phyloP scores from a whole-genome alignment of 2,888 invertebrate species.

The Stenodera caucasica region DNA sequence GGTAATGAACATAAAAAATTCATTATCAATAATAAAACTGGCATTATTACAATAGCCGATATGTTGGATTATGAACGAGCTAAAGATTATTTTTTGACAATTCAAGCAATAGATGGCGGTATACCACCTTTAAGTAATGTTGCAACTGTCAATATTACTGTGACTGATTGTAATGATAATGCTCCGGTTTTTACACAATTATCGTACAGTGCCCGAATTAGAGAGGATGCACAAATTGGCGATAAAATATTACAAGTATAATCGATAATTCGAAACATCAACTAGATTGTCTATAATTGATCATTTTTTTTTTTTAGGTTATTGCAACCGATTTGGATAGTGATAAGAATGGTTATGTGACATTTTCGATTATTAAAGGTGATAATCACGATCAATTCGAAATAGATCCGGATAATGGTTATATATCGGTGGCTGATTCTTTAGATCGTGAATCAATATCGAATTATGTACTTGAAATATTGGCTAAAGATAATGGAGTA shows the following conservation, averaged over 20 bases:
- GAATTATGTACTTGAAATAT: conserved; percentile 76
- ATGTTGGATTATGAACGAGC: conserved; percentile 85
- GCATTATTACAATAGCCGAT: conserved; percentile 85
- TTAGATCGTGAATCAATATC: conserved; percentile 83
- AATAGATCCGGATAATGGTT: conserved; percentile 76
- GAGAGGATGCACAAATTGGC: conserved; percentile 77
- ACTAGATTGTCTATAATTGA: background rate
- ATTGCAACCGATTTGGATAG: conserved; percentile 85
- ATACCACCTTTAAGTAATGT: conserved; percentile 76
- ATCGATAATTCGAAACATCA: background rate
- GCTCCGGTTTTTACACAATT: conserved; percentile 86
- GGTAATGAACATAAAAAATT: conserved; percentile 86
- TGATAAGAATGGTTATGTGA: conserved; percentile 75
- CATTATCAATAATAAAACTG: conserved; percentile 96
- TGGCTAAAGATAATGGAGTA: conserved; percentile 79
- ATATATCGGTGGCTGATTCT: conserved; percentile 70
- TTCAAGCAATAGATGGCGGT: conserved; percentile 82
- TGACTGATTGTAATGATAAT: conserved; percentile 96
- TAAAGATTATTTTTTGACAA: conserved; percentile 88
- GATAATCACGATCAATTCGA: conserved; percentile 76
- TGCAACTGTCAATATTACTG: conserved; percentile 89
- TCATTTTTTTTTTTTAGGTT: conserved; percentile 55
- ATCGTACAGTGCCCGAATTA: conserved; percentile 73
- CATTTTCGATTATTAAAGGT: conserved; percentile 76
- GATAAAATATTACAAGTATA: conserved; percentile 72